phyloP scores from a whole-genome alignment of 2,888 invertebrate genomes.

The Hemaris fuciformis region DNA sequence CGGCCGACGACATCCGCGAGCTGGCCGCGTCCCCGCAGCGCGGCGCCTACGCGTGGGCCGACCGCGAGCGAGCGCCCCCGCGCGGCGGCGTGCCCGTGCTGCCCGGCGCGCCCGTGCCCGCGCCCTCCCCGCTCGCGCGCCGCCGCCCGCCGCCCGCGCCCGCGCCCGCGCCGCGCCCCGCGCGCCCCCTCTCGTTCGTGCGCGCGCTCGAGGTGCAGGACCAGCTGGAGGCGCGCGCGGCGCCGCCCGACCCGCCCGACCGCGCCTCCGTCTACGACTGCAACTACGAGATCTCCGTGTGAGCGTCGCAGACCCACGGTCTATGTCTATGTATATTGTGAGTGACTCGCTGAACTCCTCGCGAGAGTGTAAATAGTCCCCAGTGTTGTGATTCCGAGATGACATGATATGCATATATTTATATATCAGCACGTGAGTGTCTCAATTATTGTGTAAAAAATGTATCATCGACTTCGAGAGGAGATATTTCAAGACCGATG shows the following conservation, averaged over 20 bases:
- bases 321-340: constrained; percentile 70
- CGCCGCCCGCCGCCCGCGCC: constrained; percentile 74
- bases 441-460: constrained; percentile 36
- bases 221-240: constrained; percentile 89
- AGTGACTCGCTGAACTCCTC: constrained; percentile 40
- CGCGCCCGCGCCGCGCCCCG: constrained; percentile 76
- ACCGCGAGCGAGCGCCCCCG: constrained; percentile 71
- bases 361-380: constrained; percentile 66
- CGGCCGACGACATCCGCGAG: constrained; percentile 90
- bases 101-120: constrained; percentile 80
- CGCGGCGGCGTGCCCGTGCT: constrained; percentile 57
- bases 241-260: constrained; percentile 84
- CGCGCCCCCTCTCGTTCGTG: constrained; percentile 93
- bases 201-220: constrained; percentile 95
- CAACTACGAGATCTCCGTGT: constrained; percentile 97
- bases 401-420: constrained; percentile 33
- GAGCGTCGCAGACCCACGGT: constrained; percentile 57
- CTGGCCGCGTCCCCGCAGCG: constrained; percentile 93
- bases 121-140: constrained; percentile 52
- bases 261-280: constrained; percentile 95
- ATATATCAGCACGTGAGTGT: constrained; percentile 29
- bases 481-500: not conserved
- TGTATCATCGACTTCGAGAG: constrained; percentile 18
- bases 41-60: constrained; percentile 72
- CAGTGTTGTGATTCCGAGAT: constrained; percentile 70